Base-by-base conservation (phyloP, 2,113 vertebrate genomes). In the Copsychus sechellarum region DNA sequence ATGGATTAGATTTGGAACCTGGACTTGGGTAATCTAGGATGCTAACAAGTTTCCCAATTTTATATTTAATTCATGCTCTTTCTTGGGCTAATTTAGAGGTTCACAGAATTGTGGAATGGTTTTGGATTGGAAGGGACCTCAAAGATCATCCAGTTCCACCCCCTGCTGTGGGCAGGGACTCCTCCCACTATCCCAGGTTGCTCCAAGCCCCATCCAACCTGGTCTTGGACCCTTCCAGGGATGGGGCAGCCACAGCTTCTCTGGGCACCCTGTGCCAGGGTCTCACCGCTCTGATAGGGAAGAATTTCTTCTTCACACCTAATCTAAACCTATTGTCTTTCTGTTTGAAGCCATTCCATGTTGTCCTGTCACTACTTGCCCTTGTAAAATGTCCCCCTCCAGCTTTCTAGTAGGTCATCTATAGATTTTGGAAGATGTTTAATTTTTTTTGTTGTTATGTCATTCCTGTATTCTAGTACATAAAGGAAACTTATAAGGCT, bases 131-230 rank as follows among this genome's bases (percentile, higher is more conserved):
- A 60, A n/a, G 28, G 6, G 33, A 60, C 15, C 45, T 81, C n/a
- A n/a, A n/a, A 74, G 33, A 38, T 21, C 6, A 36, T 25, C 24
- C 24, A 15, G 2, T 38, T n/a, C 36, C 9, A 24, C 2, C 6
- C 11, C 2, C 33, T 38, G 33, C 26, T 1, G 1, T 58, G 26
- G 4, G 28, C 58, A 66, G 36, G 23, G 36, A 73, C 15, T 24
- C 5, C 19, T 66, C 25, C 23, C 28, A 29, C 23, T 29, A 3
- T 1, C 5, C 19, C 60, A 81, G 45, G 15, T 5, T 66, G 10
- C 33, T 45, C 28, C 36, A 51, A 53, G 1, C 10, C 12, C 8
- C 0, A 0, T 38, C 22, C 23, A 58, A 0, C 12, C 10, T 51
- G 51, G 15, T 23, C 53, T 74, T 24, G 60, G 4, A 21, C 26